Percentiles rank a stretch among this genome's conserved stretches.
Evolutionary conservation across 2,797 vertebrate species (phyloP).

Genomic region (Myoxocephalus aenaeus): DNA sequence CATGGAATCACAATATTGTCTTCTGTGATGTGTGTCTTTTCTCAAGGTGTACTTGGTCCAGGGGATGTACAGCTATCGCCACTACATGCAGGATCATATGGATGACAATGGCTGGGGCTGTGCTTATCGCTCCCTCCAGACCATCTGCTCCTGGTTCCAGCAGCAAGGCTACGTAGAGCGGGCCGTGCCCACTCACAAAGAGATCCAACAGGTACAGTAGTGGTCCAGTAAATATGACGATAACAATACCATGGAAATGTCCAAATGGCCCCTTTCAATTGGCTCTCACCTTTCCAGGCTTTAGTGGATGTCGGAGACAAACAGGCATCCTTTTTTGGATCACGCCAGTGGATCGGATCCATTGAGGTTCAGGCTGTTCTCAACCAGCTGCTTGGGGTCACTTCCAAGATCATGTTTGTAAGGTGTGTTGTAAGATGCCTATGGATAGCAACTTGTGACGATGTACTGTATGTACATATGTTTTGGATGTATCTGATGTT

Average conservation of each 20-base stretch:
- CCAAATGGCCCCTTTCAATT: not conserved
- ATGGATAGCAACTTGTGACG: not conserved
- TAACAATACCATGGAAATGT: not conserved
- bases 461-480: not conserved
- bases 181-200: slow-evolving; percentile 90
- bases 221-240: not conserved
- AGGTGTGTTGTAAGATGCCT: slow-evolving; percentile 81
- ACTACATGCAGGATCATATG: slow-evolving; percentile 94
- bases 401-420: slow-evolving; percentile 96
- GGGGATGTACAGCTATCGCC: slow-evolving; percentile 93
- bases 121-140: slow-evolving; percentile 96
- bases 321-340: slow-evolving; percentile 89
- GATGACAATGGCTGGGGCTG: slow-evolving; percentile 98
- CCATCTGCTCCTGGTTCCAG: slow-evolving; percentile 97
- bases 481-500: slow-evolving; percentile 1
- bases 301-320: slow-evolving; percentile 95
- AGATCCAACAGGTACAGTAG: slow-evolving; percentile 92
- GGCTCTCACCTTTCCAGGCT: slow-evolving; percentile 80
- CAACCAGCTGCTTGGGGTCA: slow-evolving; percentile 90
- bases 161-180: slow-evolving; percentile 91
- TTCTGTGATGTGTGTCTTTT: not conserved
- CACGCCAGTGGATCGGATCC: slow-evolving; percentile 96
- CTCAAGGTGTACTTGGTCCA: slow-evolving; percentile 88
- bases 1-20: not conserved
- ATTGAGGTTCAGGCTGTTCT: slow-evolving; percentile 94